These are phyloP conservation scores for Schizopygopsis malacanthus DNA, from an alignment of 2,797 vertebrate species.

Conservation along the genomic window DNA sequence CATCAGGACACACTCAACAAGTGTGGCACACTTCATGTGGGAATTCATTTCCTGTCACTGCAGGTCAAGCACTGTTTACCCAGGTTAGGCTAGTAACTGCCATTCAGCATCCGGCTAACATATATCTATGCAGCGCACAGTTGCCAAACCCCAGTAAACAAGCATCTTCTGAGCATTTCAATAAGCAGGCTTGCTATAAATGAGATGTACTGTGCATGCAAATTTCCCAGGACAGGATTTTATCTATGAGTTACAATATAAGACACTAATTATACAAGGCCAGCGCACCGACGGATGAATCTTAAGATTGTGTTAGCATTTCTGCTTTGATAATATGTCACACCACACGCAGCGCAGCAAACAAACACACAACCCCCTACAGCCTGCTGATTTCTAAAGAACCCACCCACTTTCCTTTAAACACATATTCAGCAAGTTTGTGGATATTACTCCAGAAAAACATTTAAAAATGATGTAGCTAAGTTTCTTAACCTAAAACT, in stretches of 20 bases:
- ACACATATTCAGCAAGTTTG: neutral
- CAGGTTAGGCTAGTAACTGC: conserved; percentile 63
- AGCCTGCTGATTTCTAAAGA: neutral
- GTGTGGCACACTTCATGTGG: conserved; percentile 1
- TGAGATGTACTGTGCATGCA: neutral
- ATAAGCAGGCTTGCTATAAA: conserved; percentile 7
- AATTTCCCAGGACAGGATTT: conserved; percentile 13
- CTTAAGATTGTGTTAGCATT: neutral
- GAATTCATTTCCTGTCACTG: conserved; percentile 52
- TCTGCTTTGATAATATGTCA: conserved; percentile 23
- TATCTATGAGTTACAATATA: neutral
- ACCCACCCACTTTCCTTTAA: neutral
- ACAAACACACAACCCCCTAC: neutral
- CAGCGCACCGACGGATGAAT: neutral
- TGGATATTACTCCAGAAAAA: neutral
- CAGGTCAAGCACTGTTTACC: conserved; percentile 67
- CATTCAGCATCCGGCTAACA: conserved; percentile 56
- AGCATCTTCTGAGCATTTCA: conserved; percentile 34
- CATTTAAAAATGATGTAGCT: neutral
- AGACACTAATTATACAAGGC: conserved; percentile 34
- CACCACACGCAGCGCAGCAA: neutral
- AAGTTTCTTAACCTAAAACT: neutral
- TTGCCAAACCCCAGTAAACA: conserved; percentile 9
- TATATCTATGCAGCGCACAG: conserved; percentile 16
- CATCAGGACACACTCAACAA: conserved; percentile 46